Evolutionary conservation across 2,797 vertebrate species (phyloP), one percentile per base, ranked within the genome.

Genomic region (Epinephelus awoara): DNA sequence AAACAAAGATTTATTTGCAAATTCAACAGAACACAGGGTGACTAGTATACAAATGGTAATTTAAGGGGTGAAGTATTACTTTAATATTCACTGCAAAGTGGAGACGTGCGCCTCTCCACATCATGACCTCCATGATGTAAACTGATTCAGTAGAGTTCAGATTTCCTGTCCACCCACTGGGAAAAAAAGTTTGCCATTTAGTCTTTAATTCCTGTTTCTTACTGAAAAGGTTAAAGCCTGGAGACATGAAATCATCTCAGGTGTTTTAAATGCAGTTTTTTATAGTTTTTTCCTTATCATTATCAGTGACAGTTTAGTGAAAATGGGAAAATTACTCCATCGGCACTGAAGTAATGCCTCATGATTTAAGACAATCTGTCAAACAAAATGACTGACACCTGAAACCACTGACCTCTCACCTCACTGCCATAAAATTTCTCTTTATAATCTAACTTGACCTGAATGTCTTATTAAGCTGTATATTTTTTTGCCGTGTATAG

Each of bases 401-500:
- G 7, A 77, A 65, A 62, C 46, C 25, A 18, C 15, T 19, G 29
- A 68, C 21, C 21, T 12, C 2, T 68, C 11, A 63, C 12, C 18
- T 74, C 13, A 0, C 44, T 52, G 44, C 2, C 7, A 49, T n/a
- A 47, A 44, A 1, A 47, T 57, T 64, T 59, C 6, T 2, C 46
- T 71, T 80, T 61, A 72, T 3, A 3, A 23, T n/a, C 18, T 14
- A 18, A 52, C 52, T 40, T 34, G 23, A 59, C 18, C 18, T n/a
- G 49, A 29, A 58, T 27, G 2, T 49, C 59, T 57, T 29, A 47
- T 55, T 8, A 6, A 59, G 15, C 18, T 17, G 10, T 51, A 1
- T 13, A 67, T n/a, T 34, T 40, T 75, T 74, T 54, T 74, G 62
- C 38, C 55, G 34, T 46, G 38, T 18, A 71, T 17, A 5, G 5